These are phyloP conservation scores for Drosophila navojoa DNA, from an alignment of 1,140 invertebrate species.

Conservation along the genomic window DNA sequence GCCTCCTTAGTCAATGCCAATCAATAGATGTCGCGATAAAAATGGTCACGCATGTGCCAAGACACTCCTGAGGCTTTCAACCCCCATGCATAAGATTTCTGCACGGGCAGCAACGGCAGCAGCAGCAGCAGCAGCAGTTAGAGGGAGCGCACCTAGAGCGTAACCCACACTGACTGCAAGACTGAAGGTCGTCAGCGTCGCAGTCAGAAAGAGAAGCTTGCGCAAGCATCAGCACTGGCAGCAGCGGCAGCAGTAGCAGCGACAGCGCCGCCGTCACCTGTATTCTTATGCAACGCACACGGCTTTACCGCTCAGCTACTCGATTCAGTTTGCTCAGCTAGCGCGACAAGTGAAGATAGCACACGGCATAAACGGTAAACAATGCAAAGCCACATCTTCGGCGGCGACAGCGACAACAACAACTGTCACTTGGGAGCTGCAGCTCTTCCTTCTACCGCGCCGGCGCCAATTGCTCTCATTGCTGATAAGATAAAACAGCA, in stretches of 20 bases:
- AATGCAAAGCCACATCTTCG: conserved; percentile 33
- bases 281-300: conserved; percentile 76
- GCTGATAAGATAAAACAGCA: conserved; percentile 52
- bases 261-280: conserved; percentile 33
- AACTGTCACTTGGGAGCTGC: conserved; percentile 23
- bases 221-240: conserved; percentile 45
- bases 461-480: conserved; percentile 49
- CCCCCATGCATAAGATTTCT: conserved; percentile 36
- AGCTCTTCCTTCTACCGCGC: conserved; percentile 42
- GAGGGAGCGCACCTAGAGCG: conserved; percentile 10
- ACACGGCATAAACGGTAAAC: conserved; percentile 45
- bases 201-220: conserved; percentile 51
- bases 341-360: conserved; percentile 78
- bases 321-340: conserved; percentile 68
- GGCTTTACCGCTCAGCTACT: conserved; percentile 46
- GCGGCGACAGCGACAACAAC: neutral
- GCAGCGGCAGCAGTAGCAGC: conserved; percentile 14
- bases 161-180: conserved; percentile 11
- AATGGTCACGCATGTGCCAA: conserved; percentile 69
- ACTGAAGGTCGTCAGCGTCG: conserved; percentile 41
- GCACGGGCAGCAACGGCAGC: neutral
- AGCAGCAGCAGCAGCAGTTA: neutral
- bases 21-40: conserved; percentile 50
- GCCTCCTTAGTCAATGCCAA: conserved; percentile 43
- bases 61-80: conserved; percentile 55